A percentile compares a stretch with the other conserved stretches of the same genome.
Conservation (phyloP, 2,113 vertebrate species). For the Sardina pilchardus region DNA sequence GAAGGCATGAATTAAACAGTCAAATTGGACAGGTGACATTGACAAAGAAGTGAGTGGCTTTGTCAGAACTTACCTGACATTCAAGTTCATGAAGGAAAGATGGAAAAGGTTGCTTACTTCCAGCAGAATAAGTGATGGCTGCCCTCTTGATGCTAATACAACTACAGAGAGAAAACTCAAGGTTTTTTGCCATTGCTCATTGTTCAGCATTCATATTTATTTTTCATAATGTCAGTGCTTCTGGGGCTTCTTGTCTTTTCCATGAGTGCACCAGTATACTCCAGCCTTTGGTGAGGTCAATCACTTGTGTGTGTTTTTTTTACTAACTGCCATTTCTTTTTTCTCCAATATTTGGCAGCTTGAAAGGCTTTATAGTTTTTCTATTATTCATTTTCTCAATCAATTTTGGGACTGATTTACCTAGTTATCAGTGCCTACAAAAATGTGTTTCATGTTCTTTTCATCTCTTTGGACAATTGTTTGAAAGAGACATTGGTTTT, state of each 20-base stretch:
- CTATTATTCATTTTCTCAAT: constrained; percentile 30
- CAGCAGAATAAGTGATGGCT: background rate
- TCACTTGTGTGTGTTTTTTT: background rate
- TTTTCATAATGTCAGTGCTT: constrained; percentile 25
- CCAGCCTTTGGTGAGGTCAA: constrained; percentile 33
- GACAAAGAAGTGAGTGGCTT: background rate
- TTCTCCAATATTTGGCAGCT: constrained; percentile 27
- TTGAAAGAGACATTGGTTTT: background rate
- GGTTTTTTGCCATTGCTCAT: background rate
- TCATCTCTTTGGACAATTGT: constrained; percentile 8
- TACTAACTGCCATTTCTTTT: constrained; percentile 33
- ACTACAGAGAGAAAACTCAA: background rate
- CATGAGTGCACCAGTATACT: constrained; percentile 29
- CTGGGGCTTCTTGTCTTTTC: constrained; percentile 17
- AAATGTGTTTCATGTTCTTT: background rate
- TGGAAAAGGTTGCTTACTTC: background rate
- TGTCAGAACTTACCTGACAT: background rate
- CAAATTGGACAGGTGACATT: background rate
- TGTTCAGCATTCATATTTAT: background rate
- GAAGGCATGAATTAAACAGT: background rate
- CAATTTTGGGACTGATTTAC: constrained; percentile 34
- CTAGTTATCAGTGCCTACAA: constrained; percentile 22
- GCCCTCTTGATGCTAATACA: background rate
- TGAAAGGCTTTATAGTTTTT: constrained; percentile 33
- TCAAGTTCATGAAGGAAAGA: background rate